These are phyloP conservation scores for Ctenicera cuprea DNA, from an alignment of 2,888 invertebrate species.

Conservation along the genomic window DNA sequence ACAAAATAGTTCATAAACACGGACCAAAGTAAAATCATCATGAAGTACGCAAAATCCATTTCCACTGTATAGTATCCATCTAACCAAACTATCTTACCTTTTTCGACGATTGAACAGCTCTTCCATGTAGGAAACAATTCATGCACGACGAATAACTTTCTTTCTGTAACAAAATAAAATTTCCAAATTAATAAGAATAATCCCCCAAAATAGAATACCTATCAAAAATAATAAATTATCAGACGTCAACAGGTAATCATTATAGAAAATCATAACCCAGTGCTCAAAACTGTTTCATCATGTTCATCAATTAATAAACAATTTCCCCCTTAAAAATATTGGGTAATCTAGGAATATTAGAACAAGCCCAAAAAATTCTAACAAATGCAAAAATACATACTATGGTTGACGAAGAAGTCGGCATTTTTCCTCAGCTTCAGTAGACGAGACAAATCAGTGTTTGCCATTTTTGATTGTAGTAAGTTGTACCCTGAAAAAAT, in stretches of 20 bases:
- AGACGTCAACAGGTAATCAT: constrained; percentile 69
- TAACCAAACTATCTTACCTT: constrained; percentile 73
- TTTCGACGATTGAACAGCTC: constrained; percentile 85
- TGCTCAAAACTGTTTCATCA: constrained; percentile 69
- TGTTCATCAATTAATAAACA: constrained; percentile 24
- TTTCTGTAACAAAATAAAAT: constrained; percentile 76
- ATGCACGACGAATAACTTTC: constrained; percentile 84
- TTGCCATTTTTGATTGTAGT: constrained; percentile 98
- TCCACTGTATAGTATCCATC: too few species aligned
- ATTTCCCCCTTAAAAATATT: not conserved
- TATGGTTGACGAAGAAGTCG: constrained; percentile 91
- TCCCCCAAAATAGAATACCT: not conserved
- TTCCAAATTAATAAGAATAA: not conserved
- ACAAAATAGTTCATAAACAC: constrained; percentile 37
- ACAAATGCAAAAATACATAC: too few species aligned
- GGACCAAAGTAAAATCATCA: constrained; percentile 46
- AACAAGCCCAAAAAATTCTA: too few species aligned
- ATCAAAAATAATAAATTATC: constrained; percentile 51
- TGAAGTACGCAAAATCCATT: too few species aligned
- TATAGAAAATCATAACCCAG: constrained; percentile 71
- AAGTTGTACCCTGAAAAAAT: constrained; percentile 84
- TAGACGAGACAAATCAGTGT: constrained; percentile 94
- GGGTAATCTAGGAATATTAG: too few species aligned
- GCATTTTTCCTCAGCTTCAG: constrained; percentile 96
- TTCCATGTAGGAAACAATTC: constrained; percentile 99